Conservation (phyloP, 2,797 vertebrate genomes). For the Bothrops alternatus region DNA sequence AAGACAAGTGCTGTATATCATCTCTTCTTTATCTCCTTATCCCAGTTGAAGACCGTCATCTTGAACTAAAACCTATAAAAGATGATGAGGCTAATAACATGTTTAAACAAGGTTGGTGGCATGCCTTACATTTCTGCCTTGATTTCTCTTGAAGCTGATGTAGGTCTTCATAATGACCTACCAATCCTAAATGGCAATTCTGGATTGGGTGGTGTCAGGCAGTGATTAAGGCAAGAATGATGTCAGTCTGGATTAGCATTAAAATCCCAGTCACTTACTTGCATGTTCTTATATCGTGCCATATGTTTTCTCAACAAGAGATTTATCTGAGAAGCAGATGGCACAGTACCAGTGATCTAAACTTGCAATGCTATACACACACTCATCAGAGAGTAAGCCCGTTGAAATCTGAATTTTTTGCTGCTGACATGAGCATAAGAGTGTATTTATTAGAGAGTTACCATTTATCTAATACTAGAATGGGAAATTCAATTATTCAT, state of each 20-base stretch:
- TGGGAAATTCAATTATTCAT: not conserved
- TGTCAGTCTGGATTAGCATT: not conserved
- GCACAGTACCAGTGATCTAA: not conserved
- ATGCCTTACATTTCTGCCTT: slow-evolving; percentile 39
- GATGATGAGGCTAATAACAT: slow-evolving; percentile 41
- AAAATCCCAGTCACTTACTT: not conserved
- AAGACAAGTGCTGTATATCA: not conserved
- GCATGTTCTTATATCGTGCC: not conserved
- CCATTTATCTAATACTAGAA: not conserved
- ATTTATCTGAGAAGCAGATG: not conserved
- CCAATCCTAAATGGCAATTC: slow-evolving; percentile 8
- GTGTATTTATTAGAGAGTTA: not conserved
- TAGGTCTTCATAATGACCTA: slow-evolving; percentile 31
- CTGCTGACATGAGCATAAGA: not conserved
- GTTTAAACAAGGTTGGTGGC: slow-evolving; percentile 59
- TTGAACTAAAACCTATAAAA: slow-evolving; percentile 31
- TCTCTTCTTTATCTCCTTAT: not conserved
- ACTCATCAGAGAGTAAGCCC: not conserved
- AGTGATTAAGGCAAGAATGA: not conserved
- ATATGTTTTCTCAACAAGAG: not conserved
- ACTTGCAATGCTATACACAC: not conserved
- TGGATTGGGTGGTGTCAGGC: slow-evolving; percentile 16
- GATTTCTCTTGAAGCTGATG: slow-evolving; percentile 42
- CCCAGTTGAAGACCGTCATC: not conserved
- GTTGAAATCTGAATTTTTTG: not conserved